Conservation (phyloP, 2,888 invertebrate genomes). For the Drosophila longiperda region DNA sequence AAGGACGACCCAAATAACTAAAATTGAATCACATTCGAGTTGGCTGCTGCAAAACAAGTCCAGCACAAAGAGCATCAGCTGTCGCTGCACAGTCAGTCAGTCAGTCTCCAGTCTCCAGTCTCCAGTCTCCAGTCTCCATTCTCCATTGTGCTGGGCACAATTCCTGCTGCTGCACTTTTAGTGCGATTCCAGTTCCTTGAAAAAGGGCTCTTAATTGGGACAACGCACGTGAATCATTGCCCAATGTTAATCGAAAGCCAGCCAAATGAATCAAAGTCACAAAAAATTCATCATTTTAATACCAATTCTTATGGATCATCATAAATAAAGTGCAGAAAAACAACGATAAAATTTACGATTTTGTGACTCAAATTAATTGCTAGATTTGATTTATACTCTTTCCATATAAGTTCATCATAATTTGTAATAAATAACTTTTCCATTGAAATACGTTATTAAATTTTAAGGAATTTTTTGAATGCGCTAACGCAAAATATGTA, state of each 20-base stretch:
- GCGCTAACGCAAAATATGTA: no score
- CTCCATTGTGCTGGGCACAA: neutral
- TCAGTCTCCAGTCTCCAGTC: neutral
- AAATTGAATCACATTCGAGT: conserved; percentile 46
- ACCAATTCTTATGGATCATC: neutral
- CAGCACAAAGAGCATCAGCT: conserved; percentile 25
- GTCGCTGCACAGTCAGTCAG: conserved; percentile 21
- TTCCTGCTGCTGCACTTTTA: conserved; percentile 13
- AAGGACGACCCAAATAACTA: conserved; percentile 51
- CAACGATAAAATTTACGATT: neutral
- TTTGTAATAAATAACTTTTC: neutral
- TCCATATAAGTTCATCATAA: neutral
- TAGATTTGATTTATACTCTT: neutral
- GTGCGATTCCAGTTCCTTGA: conserved; percentile 3
- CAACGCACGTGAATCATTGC: conserved; percentile 39
- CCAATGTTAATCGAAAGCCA: conserved; percentile 32
- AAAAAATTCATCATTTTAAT: neutral
- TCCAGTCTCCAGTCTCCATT: neutral
- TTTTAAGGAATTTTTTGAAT: neutral
- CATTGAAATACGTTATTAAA: neutral
- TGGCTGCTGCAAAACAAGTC: neutral
- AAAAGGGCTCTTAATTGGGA: conserved; percentile 42
- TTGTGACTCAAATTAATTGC: neutral
- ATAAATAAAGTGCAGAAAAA: neutral
- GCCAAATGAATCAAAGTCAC: conserved; percentile 12